Base-by-base conservation (phyloP, 2,797 vertebrate genomes). In the Malurus leucopterus region DNA sequence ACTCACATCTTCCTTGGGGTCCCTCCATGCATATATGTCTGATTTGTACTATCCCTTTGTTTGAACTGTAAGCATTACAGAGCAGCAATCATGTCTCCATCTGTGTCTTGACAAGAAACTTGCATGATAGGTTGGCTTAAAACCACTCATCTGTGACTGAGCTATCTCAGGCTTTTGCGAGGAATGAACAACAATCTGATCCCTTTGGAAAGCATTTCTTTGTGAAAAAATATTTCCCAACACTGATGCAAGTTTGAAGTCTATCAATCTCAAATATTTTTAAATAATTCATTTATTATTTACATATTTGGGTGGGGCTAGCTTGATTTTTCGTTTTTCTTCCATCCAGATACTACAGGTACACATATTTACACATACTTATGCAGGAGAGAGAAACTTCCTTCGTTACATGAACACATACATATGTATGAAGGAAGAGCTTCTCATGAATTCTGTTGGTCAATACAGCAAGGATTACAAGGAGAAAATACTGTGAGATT, bases 11-110 rank as follows among this genome's bases (percentile, higher is more conserved):
- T 89, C 62, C 43, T 87, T 85, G 83, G 62, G 32, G 23, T 92
- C 43, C 27, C 14, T 76, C 57, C 57, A 20, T 70, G 41, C 41
- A 43, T 82, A 12, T 63, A 54, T 77, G 72, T 89, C 91, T 86
- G 83, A 89, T 89, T 70, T 86, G 47, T 90, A 62, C 76, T 82
- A 73, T 68, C 43, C 58, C 19, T 86, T 79, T 91, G 67, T 91
- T 75, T 88, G 69, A 88, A 63, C 46, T 88, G 62, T 85, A 77
- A 84, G 72, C 2, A 1, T 47, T 91, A 84, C 78, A 83, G 72
- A 92, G 55, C 72, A 67, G 57, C 57, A 84, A 3, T 89, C 55
- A 30, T 62, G 41, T 85, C 87, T 91, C 63, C 53, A 64, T 90
- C 81, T 92, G 47, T 71, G 61, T 71, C 90, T 77, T 86, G 62